Conservation (phyloP, 2,113 vertebrate genomes). For the Antechinus flavipes region DNA sequence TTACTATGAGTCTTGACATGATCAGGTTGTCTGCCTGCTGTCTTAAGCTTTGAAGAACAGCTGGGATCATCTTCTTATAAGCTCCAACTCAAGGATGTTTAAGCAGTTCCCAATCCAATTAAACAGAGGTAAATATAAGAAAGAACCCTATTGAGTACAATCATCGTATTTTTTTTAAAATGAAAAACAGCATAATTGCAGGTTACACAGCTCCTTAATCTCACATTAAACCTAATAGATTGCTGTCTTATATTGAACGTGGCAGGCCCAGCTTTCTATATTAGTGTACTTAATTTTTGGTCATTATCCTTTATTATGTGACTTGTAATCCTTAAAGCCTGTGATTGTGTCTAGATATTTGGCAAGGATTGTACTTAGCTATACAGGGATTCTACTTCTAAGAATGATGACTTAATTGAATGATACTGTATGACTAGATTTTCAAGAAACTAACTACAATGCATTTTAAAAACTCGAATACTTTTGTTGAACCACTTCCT, state of each 20-base stretch:
- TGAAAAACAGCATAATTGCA: slow-evolving; percentile 83
- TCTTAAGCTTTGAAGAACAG: slow-evolving; percentile 83
- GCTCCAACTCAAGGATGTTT: slow-evolving; percentile 82
- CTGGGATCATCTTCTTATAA: slow-evolving; percentile 84
- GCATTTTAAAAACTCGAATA: slow-evolving; percentile 64
- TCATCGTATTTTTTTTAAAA: slow-evolving; percentile 81
- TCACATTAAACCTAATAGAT: slow-evolving; percentile 84
- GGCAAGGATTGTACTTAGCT: slow-evolving; percentile 83
- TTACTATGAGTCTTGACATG: slow-evolving; percentile 82
- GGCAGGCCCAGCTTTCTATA: slow-evolving; percentile 67
- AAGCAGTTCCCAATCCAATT: slow-evolving; percentile 86
- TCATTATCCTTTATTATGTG: slow-evolving; percentile 84
- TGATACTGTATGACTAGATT: slow-evolving; percentile 58
- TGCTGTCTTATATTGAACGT: slow-evolving; percentile 77
- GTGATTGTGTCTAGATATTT: slow-evolving; percentile 81
- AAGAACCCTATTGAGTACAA: slow-evolving; percentile 77
- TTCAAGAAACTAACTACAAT: slow-evolving; percentile 71
- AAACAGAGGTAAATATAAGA: slow-evolving; percentile 84
- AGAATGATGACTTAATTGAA: slow-evolving; percentile 82
- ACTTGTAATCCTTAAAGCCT: slow-evolving; percentile 86
- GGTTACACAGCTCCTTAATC: slow-evolving; percentile 84
- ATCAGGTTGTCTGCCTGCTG: slow-evolving; percentile 83
- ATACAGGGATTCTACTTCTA: slow-evolving; percentile 79
- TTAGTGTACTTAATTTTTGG: slow-evolving; percentile 80
- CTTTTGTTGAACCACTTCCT: slow-evolving; percentile 54